Evolutionary conservation across 2,888 invertebrate genomes (phyloP).

Genomic region (Isoperla grammatica): DNA sequence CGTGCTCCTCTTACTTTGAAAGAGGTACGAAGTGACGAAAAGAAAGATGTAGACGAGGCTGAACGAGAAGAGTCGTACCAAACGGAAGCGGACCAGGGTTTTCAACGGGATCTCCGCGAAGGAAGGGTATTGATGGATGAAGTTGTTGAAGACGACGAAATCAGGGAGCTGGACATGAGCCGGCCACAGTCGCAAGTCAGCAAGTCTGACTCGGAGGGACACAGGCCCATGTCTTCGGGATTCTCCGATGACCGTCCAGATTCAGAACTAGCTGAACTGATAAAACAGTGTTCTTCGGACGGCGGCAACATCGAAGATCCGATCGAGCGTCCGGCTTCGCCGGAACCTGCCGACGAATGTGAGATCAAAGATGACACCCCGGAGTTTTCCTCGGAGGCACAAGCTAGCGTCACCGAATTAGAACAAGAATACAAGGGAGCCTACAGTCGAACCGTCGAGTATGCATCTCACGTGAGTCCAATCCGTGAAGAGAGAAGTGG

Average conservation of each 20-base stretch:
- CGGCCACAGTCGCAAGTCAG: slow-evolving; percentile 41
- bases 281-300: slow-evolving; percentile 42
- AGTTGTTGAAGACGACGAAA: slow-evolving; percentile 42
- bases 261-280: slow-evolving; percentile 43
- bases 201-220: slow-evolving; percentile 41
- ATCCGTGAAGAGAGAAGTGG: slow-evolving; percentile 33
- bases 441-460: slow-evolving; percentile 34
- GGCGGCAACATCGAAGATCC: slow-evolving; percentile 42
- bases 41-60: slow-evolving; percentile 45
- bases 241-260: slow-evolving; percentile 44
- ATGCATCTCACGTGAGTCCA: slow-evolving; percentile 36
- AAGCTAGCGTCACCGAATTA: slow-evolving; percentile 42
- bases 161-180: slow-evolving; percentile 47
- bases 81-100: slow-evolving; percentile 46
- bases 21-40: slow-evolving; percentile 45
- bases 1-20: slow-evolving; percentile 41
- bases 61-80: slow-evolving; percentile 44
- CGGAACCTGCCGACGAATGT: slow-evolving; percentile 45
- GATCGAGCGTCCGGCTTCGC: slow-evolving; percentile 50
- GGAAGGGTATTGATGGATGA: slow-evolving; percentile 38
- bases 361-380: slow-evolving; percentile 43
- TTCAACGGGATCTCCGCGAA: slow-evolving; percentile 42
- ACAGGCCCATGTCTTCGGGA: slow-evolving; percentile 41
- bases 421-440: slow-evolving; percentile 42
- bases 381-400: slow-evolving; percentile 40